Percentiles rank a stretch among this genome's conserved stretches.
phyloP scores from a whole-genome alignment of 2,113 vertebrate species.

The Alces alces region DNA sequence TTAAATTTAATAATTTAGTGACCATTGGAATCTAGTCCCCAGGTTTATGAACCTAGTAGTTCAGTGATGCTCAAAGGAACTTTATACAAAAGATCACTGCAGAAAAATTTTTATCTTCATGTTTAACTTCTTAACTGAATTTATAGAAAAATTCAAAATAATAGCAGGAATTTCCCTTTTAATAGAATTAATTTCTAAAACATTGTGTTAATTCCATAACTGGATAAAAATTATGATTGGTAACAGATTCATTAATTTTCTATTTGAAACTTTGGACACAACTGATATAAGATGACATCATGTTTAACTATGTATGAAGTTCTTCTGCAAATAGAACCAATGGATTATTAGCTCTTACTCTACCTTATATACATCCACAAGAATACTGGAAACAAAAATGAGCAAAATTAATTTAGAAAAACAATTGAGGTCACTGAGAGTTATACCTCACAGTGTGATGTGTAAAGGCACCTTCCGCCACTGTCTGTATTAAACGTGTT shows the following conservation, averaged over 20 bases:
- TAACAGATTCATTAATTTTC: neutral
- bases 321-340: neutral
- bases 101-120: neutral
- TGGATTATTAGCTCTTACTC: neutral
- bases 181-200: neutral
- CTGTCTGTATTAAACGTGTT: neutral
- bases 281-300: neutral
- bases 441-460: neutral
- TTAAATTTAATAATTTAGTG: neutral
- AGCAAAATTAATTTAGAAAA: constrained; percentile 6
- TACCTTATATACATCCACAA: neutral
- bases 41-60: neutral
- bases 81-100: neutral
- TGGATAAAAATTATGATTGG: neutral
- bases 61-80: neutral
- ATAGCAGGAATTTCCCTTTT: neutral
- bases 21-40: neutral
- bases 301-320: neutral
- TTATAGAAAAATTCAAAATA: neutral
- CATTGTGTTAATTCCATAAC: neutral
- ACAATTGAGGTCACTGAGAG: neutral
- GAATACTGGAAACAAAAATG: neutral
- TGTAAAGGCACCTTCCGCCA: neutral
- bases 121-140: neutral
- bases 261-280: neutral